These are phyloP conservation scores for Gephyroberyx darwinii DNA, from an alignment of 2,797 vertebrate genomes.

Conservation along the genomic window DNA sequence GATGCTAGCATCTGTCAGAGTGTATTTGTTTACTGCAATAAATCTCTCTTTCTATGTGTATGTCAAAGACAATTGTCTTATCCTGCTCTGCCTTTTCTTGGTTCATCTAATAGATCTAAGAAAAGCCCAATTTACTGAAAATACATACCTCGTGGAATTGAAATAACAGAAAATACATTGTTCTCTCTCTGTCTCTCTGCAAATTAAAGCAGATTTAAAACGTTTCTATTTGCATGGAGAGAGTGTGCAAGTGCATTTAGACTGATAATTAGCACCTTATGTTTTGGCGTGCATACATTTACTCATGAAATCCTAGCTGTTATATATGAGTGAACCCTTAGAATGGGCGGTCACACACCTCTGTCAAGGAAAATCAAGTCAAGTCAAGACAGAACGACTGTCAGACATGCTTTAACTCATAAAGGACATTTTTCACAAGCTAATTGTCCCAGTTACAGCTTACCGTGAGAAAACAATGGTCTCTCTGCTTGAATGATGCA, in stretches of 20 bases:
- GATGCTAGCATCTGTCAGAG: slow-evolving; percentile 37
- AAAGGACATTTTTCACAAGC: slow-evolving; percentile 35
- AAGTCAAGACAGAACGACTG: slow-evolving; percentile 4
- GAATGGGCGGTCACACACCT: background rate
- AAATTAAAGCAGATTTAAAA: background rate
- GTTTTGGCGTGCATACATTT: slow-evolving; percentile 1
- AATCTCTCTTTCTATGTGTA: slow-evolving; percentile 13
- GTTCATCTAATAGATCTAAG: slow-evolving; percentile 13
- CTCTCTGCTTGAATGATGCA: slow-evolving; percentile 68
- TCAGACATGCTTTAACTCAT: slow-evolving; percentile 14
- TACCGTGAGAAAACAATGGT: slow-evolving; percentile 69
- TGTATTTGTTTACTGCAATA: slow-evolving; percentile 39
- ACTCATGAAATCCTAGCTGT: background rate
- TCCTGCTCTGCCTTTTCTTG: background rate
- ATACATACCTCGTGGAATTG: background rate
- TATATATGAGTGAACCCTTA: background rate
- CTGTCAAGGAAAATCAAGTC: slow-evolving; percentile 18
- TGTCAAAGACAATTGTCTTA: slow-evolving; percentile 23
- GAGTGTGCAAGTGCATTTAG: background rate
- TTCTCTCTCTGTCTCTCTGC: background rate
- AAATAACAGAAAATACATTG: too few species aligned
- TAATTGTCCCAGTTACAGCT: slow-evolving; percentile 40
- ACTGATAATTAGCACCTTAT: background rate
- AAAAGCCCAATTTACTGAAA: background rate
- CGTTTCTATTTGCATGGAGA: background rate